These are phyloP conservation scores for Sminthurinus aureus DNA, from an alignment of 2,888 invertebrate species.

Conservation along the genomic window DNA sequence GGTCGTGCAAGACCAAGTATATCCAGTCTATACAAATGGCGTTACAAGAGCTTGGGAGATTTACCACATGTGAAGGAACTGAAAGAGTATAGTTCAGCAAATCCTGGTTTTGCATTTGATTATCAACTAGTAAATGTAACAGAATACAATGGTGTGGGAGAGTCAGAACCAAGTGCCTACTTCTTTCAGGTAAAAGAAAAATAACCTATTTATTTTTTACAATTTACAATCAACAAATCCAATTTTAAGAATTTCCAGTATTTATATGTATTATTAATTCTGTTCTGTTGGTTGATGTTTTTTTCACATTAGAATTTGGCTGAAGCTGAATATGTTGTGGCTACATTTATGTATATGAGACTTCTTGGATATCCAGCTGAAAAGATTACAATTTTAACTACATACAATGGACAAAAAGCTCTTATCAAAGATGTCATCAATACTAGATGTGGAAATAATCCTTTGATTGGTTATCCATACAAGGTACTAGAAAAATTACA, in stretches of 20 bases:
- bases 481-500: slow-evolving; percentile 71
- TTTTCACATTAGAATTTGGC: slow-evolving; percentile 73
- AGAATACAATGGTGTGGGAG: slow-evolving; percentile 95
- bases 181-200: slow-evolving; percentile 84
- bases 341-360: slow-evolving; percentile 98
- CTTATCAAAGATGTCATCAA: slow-evolving; percentile 95
- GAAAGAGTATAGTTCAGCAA: slow-evolving; percentile 87
- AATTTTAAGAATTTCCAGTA: not conserved
- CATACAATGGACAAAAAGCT: slow-evolving; percentile 99
- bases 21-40: slow-evolving; percentile 93
- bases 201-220: not conserved
- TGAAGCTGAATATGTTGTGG: slow-evolving; percentile 94
- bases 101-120: slow-evolving; percentile 91
- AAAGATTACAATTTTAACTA: slow-evolving; percentile 96
- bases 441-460: slow-evolving; percentile 91
- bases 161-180: slow-evolving; percentile 96
- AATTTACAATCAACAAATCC: not conserved
- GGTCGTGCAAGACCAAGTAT: slow-evolving; percentile 90
- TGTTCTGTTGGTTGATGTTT: not conserved
- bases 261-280: not conserved
- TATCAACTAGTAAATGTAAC: slow-evolving; percentile 96
- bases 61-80: slow-evolving; percentile 84
- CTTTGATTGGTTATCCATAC: slow-evolving; percentile 90
- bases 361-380: slow-evolving; percentile 95
- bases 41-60: slow-evolving; percentile 95